Conservation (phyloP, 2,113 vertebrate genomes). For the Periophthalmus modestus region DNA sequence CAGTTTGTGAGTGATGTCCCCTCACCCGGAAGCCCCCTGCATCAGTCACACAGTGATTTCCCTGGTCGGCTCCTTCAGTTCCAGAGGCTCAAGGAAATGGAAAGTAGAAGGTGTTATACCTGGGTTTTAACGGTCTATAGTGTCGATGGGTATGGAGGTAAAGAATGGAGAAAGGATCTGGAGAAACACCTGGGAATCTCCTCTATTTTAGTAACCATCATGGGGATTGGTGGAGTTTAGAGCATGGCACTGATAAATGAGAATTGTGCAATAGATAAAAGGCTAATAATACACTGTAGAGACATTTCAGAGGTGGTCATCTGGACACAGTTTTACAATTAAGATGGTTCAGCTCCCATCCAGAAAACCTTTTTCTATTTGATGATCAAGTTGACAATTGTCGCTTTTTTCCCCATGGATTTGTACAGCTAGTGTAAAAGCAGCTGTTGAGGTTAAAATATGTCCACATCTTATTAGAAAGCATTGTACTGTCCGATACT, state of each 20-base stretch:
- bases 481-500: too few relatives aligned
- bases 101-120: neutral
- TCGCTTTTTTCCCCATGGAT: too few relatives aligned
- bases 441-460: too few relatives aligned
- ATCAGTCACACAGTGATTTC: slow-evolving; percentile 48
- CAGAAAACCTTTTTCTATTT: too few relatives aligned
- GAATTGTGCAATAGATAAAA: slow-evolving; percentile 52
- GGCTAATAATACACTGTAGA: slow-evolving; percentile 31
- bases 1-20: slow-evolving; percentile 41
- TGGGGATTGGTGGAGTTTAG: slow-evolving; percentile 27
- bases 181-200: slow-evolving; percentile 54
- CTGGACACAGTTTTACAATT: too few relatives aligned
- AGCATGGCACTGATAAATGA: slow-evolving; percentile 64
- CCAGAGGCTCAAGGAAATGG: slow-evolving; percentile 19
- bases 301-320: neutral
- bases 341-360: too few relatives aligned
- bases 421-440: too few relatives aligned
- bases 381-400: too few relatives aligned
- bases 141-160: slow-evolving; percentile 1
- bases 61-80: slow-evolving; percentile 61
- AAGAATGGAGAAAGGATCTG: slow-evolving; percentile 8
- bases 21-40: slow-evolving; percentile 21
- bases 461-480: too few relatives aligned
- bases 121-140: slow-evolving; percentile 1
- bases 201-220: slow-evolving; percentile 58